phyloP scores from a whole-genome alignment of 2,797 vertebrate species.

The Microctenopoma steveboyesi region DNA sequence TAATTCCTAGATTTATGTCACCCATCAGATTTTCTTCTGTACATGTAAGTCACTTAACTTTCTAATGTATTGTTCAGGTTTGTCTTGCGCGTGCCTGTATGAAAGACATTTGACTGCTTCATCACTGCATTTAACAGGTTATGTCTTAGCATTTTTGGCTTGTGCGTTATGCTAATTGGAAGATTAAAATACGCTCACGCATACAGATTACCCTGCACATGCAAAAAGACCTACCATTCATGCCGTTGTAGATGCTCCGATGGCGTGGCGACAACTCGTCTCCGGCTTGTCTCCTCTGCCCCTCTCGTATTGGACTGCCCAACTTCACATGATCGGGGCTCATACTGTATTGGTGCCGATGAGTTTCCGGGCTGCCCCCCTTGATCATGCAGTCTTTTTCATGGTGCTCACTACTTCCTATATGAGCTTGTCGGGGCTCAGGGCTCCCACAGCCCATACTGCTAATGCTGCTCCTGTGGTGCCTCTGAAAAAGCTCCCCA shows the following conservation, averaged over 20 bases:
- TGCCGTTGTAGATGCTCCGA: slow-evolving; percentile 94
- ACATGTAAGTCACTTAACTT: slow-evolving; percentile 2
- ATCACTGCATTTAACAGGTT: neutral
- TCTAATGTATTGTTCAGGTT: neutral
- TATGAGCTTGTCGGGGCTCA: slow-evolving; percentile 87
- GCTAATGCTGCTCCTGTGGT: slow-evolving; percentile 86
- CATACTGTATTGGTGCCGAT: slow-evolving; percentile 91
- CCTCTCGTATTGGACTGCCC: slow-evolving; percentile 89
- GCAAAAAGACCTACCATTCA: slow-evolving; percentile 89
- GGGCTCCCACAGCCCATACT: slow-evolving; percentile 86
- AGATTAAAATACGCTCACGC: neutral
- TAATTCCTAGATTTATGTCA: slow-evolving; percentile 21
- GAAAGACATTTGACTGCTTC: neutral
- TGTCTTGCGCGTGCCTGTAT: neutral
- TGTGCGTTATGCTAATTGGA: neutral
- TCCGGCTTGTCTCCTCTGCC: slow-evolving; percentile 88
- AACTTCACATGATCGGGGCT: slow-evolving; percentile 93
- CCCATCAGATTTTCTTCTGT: slow-evolving; percentile 9
- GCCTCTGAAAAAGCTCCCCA: slow-evolving; percentile 92
- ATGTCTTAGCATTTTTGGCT: too few relatives aligned
- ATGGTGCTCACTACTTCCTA: slow-evolving; percentile 89
- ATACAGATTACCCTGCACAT: neutral
- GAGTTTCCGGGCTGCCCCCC: slow-evolving; percentile 91
- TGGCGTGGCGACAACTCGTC: slow-evolving; percentile 94
- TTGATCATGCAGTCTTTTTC: slow-evolving; percentile 85